Evolutionary conservation across 2,113 vertebrate genomes (phyloP), one percentile per base, ranked within the genome.

Genomic region (Rhineura floridana): DNA sequence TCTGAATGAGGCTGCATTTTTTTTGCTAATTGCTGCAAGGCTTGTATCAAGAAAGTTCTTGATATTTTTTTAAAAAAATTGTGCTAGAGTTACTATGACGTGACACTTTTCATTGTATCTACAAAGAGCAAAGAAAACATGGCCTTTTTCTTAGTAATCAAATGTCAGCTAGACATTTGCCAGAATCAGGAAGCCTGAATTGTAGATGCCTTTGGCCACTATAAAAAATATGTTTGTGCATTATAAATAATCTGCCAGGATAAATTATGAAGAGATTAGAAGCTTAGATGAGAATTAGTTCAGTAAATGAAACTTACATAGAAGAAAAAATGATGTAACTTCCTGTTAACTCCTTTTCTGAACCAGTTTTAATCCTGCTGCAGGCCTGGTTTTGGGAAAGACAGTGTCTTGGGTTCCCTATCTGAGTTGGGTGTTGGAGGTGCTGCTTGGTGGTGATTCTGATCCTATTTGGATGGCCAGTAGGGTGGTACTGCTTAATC

Each of bases 201-300:
- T 39, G 30, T 55, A 28, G 11, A 11, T 69, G 44, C 15, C 21
- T 62, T 17, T 55, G n/a, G 36, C 7, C 33, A 48, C 11, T 25
- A 4, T 7, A 80, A 81, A 1, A 2, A 13, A n/a, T 30, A 23
- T 0, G 23, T 36, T 85, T 0, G 0, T 0, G 42, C 44, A 1
- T 0, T 83, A 30, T 44, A 46, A 36, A 23, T 30, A 39, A 72
- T 52, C 25, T 67, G 36, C 48, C 0, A 28, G 28, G 17, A 52
- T 50, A 62, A 86, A 76, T 28, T 3, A n/a, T 63, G 83, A 42
- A 80, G 23, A 13, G n/a, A 77, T 25, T 42, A 23, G 63, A 48
- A 30, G 1, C 72, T 75, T 21, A 81, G 69, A 6, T 36, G 65
- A 78, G 50, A 30, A 6, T 70, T 52, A 36, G 1, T 0, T 3